A percentile compares a stretch with the other conserved stretches of the same genome.
These are phyloP conservation scores for Clivina fossor DNA, from an alignment of 2,888 invertebrate genomes.

Conservation along the genomic window DNA sequence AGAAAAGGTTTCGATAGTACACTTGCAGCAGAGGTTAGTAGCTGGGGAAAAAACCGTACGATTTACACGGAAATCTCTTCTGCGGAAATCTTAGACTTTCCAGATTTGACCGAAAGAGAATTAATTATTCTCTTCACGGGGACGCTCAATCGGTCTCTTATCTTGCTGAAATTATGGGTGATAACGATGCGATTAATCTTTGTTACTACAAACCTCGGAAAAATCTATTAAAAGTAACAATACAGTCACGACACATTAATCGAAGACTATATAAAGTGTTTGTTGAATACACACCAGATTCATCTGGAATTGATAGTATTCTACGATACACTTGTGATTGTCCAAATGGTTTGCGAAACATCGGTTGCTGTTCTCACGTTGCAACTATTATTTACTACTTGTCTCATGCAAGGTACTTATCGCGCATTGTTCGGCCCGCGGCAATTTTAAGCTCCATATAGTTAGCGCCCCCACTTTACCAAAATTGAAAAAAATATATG, in stretches of 20 bases:
- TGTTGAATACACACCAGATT: conserved; percentile 34
- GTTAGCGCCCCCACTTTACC: too few species aligned
- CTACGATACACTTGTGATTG: conserved; percentile 37
- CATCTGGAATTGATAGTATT: conserved; percentile 32
- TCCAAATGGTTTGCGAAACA: conserved; percentile 37
- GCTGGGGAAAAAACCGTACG: conserved; percentile 6
- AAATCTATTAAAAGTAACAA: conserved; percentile 11
- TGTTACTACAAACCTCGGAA: too few species aligned
- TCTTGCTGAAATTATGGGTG: conserved; percentile 31
- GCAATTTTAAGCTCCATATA: too few species aligned
- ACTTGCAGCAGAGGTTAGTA: conserved; percentile 14
- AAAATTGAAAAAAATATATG: too few species aligned
- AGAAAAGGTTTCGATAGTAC: conserved; percentile 21
- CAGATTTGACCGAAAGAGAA: conserved; percentile 36
- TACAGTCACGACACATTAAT: conserved; percentile 16
- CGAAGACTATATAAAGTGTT: conserved; percentile 33
- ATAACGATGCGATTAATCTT: conserved; percentile 8
- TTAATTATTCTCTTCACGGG: conserved; percentile 37
- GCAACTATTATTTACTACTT: conserved; percentile 36
- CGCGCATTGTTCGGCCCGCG: conserved; percentile 37
- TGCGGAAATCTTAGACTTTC: conserved; percentile 28
- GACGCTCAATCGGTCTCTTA: conserved; percentile 34
- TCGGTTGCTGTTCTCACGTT: conserved; percentile 38
- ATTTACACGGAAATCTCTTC: conserved; percentile 24
- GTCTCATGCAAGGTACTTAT: conserved; percentile 37